Conservation (phyloP, 2,888 invertebrate genomes). For the Anoplius nigerrimus region DNA sequence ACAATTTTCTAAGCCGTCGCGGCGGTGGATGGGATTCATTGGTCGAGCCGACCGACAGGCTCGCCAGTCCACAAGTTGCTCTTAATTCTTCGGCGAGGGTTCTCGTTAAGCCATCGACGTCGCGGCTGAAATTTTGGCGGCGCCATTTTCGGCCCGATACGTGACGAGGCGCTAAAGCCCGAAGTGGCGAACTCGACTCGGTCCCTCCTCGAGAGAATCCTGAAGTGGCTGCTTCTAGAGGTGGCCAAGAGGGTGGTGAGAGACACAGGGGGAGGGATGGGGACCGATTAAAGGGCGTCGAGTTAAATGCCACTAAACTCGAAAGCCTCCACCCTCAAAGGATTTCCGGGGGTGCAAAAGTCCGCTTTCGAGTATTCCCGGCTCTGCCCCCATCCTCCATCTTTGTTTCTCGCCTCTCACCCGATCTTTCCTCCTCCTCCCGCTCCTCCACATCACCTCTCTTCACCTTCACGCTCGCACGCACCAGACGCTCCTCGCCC, state of each 20-base stretch:
- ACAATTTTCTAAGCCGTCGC: too few species aligned
- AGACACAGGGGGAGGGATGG: slow-evolving; percentile 20
- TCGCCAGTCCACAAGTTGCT: too few species aligned
- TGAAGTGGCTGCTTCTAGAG: slow-evolving; percentile 27
- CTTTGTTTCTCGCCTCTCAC: slow-evolving; percentile 9
- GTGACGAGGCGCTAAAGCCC: slow-evolving; percentile 9
- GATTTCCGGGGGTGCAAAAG: slow-evolving; percentile 42
- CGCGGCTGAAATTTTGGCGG: too few species aligned
- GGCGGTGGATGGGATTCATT: too few species aligned
- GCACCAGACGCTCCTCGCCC: not conserved
- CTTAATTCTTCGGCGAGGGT: too few species aligned
- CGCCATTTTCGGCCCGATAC: too few species aligned
- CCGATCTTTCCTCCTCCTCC: slow-evolving; percentile 16
- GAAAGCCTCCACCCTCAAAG: slow-evolving; percentile 46
- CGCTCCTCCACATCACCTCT: slow-evolving; percentile 4
- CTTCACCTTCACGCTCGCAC: slow-evolving; percentile 1
- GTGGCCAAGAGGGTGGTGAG: slow-evolving; percentile 3
- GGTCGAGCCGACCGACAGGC: too few species aligned
- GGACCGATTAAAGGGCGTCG: slow-evolving; percentile 45
- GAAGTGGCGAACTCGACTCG: slow-evolving; percentile 12
- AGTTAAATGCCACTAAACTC: slow-evolving; percentile 48
- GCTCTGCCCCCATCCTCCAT: slow-evolving; percentile 27
- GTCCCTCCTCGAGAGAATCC: slow-evolving; percentile 23
- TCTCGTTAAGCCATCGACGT: too few species aligned
- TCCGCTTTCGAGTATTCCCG: slow-evolving; percentile 47